These are phyloP conservation scores for Pogonophryne albipinna DNA, from an alignment of 2,797 vertebrate genomes.

Conservation along the genomic window DNA sequence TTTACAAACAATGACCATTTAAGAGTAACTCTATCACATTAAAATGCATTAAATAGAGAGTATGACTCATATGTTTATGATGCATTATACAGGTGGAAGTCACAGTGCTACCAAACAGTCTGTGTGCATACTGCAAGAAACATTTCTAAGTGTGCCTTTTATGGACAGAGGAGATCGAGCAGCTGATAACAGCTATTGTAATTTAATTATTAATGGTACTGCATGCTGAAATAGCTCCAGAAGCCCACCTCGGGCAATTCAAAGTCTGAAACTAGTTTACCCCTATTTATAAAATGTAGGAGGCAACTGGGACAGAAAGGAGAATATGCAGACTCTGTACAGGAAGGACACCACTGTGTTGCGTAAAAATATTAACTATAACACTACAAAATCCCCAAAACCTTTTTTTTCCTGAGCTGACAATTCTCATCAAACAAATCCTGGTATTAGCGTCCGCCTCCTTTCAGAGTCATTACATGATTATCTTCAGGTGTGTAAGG, in stretches of 20 bases:
- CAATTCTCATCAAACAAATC: neutral
- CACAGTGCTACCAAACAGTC: no score
- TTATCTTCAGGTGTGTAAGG: constrained; percentile 19
- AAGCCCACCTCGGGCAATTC: neutral
- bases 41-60: no score
- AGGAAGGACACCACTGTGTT: neutral
- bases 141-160: no score
- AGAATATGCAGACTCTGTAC: neutral
- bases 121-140: neutral
- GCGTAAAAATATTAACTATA: no score
- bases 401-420: neutral
- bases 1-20: no score
- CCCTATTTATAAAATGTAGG: neutral
- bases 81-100: no score
- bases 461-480: neutral
- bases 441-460: neutral
- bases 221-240: no score
- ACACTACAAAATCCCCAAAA: neutral
- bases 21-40: no score
- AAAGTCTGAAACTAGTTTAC: neutral
- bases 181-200: no score
- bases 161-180: no score
- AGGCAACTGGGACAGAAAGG: neutral
- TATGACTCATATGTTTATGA: no score
- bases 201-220: no score